Evolutionary conservation across 2,888 invertebrate species (phyloP), one percentile per base, ranked within the genome.

Genomic region (Phalera bucephala): DNA sequence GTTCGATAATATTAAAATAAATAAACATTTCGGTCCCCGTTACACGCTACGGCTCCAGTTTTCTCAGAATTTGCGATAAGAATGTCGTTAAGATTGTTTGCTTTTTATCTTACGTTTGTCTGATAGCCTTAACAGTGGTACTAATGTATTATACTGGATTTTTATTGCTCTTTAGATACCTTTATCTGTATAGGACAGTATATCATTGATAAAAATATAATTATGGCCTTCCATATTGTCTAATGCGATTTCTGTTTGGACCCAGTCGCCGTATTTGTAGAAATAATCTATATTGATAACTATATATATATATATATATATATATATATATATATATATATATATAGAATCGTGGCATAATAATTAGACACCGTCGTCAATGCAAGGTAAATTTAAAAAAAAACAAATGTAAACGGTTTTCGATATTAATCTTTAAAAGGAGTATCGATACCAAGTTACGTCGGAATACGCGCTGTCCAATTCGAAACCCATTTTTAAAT

Each of bases 1-100:
- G n/a, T 28, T 3, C 7, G 27, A 27, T 27, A 39, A 58, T 38
- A 34, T 39, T 36, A 40, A 57, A 53, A 27, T 34, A 34, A 27
- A 28, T 34, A 34, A 28, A 36, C 8, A 14, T 15, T 15, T 38
- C 29, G 33, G 32, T 23, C 3, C 35, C 22, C 20, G 17, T 21
- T 25, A 12, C 15, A 38, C 15, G 36, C n/a, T 50, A 51, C 40
- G 49, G 53, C 45, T 45, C 45, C 59, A 57, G 57, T 68, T 67
- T 72, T 66, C 67, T 61, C 63, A 53, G 69, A 67, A 79, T 72
- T 75, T 56, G 64, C 68, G 82, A 83, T 84, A 85, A 83, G 70
- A 65, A 61, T 31, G 59, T 78, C 78, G 78, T 86, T 83, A 84
- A 77, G 80, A 79, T 81, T 77, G 70, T 71, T 65, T 47, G 58